A percentile compares a stretch with the other conserved stretches of the same genome.
Evolutionary conservation across 2,113 vertebrate species (phyloP).

Genomic region (Ctenomys sociabilis): DNA sequence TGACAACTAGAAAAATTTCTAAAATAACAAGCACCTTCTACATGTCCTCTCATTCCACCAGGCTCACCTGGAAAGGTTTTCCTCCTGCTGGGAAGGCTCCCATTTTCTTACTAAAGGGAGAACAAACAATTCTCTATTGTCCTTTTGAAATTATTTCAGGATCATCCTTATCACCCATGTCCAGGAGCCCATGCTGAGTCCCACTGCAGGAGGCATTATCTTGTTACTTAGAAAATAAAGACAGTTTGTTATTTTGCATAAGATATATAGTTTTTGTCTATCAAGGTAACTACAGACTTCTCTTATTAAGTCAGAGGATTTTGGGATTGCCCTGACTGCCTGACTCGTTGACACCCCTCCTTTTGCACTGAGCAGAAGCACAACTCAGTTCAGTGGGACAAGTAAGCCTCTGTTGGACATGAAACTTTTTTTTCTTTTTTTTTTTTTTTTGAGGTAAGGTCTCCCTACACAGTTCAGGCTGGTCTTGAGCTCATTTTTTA

Average conservation of each 20-base stretch:
- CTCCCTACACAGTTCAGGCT: too few species aligned
- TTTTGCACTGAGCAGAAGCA: not conserved
- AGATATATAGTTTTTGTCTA: not conserved
- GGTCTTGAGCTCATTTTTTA: too few species aligned
- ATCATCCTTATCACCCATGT: not conserved
- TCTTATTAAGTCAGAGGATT: not conserved
- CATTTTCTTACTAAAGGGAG: not conserved
- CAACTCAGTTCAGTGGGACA: accelerated
- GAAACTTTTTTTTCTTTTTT: too few species aligned
- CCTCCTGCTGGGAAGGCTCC: not conserved
- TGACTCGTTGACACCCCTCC: too few species aligned
- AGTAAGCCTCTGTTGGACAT: not conserved
- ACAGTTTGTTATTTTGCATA: not conserved
- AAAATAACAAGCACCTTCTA: not conserved
- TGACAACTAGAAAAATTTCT: not conserved
- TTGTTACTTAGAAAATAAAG: not conserved
- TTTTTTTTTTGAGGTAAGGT: too few species aligned
- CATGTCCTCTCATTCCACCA: not conserved
- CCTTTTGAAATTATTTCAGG: not conserved
- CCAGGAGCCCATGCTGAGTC: not conserved
- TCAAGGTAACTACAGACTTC: not conserved
- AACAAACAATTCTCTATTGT: not conserved
- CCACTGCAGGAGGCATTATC: not conserved
- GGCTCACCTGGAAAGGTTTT: not conserved
- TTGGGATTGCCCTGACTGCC: not conserved